These are phyloP conservation scores for Montipora capitata DNA, from an alignment of 92 coral and sea anemone genomes.

Conservation along the genomic window DNA sequence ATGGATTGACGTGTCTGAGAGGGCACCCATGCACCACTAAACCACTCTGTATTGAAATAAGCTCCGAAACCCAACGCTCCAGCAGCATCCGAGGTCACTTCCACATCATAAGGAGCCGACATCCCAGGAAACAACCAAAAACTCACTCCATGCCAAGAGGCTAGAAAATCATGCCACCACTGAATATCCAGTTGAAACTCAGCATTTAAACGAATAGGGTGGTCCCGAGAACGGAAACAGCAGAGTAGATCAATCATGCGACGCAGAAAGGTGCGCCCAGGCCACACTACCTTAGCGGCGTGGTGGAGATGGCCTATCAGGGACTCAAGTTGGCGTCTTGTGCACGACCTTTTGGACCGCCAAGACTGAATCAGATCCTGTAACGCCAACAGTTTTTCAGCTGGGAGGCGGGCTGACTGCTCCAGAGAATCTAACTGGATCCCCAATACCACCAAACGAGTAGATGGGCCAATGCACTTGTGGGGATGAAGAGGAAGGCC, in stretches of 20 bases:
- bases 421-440: slow-evolving; percentile 38
- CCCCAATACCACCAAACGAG: slow-evolving; percentile 37
- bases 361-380: slow-evolving; percentile 23
- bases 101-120: slow-evolving; percentile 18
- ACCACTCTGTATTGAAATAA: slow-evolving; percentile 8
- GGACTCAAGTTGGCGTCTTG: slow-evolving; percentile 49
- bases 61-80: slow-evolving; percentile 24
- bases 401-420: slow-evolving; percentile 52
- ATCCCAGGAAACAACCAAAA: slow-evolving; percentile 17
- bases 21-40: background rate
- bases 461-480: slow-evolving; percentile 4
- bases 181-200: slow-evolving; percentile 5
- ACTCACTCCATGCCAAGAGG: slow-evolving; percentile 2
- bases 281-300: slow-evolving; percentile 65
- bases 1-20: background rate
- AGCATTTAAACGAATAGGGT: background rate
- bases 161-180: slow-evolving; percentile 7
- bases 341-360: slow-evolving; percentile 29
- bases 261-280: slow-evolving; percentile 67
- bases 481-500: slow-evolving; percentile 23
- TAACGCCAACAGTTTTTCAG: background rate
- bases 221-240: slow-evolving; percentile 1
- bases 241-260: slow-evolving; percentile 58
- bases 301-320: slow-evolving; percentile 72
- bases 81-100: slow-evolving; percentile 29